These are phyloP conservation scores for Tubulanus polymorphus DNA, from an alignment of 2,888 invertebrate genomes.

Conservation along the genomic window DNA sequence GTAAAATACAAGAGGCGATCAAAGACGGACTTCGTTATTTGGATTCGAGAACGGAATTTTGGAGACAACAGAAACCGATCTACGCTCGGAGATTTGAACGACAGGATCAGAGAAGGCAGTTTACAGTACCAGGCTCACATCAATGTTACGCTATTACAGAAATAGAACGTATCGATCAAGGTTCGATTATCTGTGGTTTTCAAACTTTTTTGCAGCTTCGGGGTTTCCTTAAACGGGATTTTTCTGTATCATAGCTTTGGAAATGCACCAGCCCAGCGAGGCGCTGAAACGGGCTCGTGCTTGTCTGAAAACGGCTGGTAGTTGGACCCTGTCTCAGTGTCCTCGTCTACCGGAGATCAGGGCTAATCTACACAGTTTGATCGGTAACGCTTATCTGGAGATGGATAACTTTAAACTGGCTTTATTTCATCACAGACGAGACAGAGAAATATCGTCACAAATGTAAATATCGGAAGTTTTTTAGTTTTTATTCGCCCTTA, in stretches of 20 bases:
- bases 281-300: conserved; percentile 36
- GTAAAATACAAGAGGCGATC: conserved; percentile 34
- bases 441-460: conserved; percentile 36
- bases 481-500: not conserved
- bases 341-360: conserved; percentile 40
- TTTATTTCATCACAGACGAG: conserved; percentile 38
- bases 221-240: too few species aligned
- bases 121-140: conserved; percentile 26
- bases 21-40: conserved; percentile 78
- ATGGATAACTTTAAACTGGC: conserved; percentile 41
- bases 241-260: too few species aligned
- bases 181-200: too few species aligned
- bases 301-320: conserved; percentile 38
- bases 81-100: conserved; percentile 45
- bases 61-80: conserved; percentile 67
- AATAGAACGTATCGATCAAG: conserved; percentile 43
- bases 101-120: conserved; percentile 23
- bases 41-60: conserved; percentile 81
- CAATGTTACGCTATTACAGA: conserved; percentile 40
- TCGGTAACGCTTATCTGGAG: conserved; percentile 49
- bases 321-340: conserved; percentile 30
- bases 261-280: conserved; percentile 37
- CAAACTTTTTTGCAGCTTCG: too few species aligned
- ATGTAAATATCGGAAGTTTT: conserved; percentile 28
- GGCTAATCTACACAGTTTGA: conserved; percentile 46